A percentile compares a stretch with the other conserved stretches of the same genome.
Conservation (phyloP, 1,140 invertebrate genomes). For the Bombus sylvicola region DNA sequence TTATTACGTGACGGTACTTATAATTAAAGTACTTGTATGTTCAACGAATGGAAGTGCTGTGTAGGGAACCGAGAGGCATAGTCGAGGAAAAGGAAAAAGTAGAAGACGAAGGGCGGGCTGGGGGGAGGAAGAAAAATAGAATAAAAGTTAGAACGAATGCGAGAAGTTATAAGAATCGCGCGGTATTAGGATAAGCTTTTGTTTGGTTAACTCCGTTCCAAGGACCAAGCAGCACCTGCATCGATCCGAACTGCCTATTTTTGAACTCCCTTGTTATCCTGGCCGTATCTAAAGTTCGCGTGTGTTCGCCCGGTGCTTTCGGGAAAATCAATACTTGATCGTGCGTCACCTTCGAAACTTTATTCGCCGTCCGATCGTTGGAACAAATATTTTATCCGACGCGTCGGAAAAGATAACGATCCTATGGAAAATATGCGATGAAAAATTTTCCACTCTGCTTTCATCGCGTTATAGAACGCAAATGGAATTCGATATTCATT, state of each 20-base stretch:
- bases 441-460: background rate
- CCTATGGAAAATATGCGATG: constrained; percentile 2
- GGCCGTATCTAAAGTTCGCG: constrained; percentile 60
- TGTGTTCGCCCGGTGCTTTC: constrained; percentile 21
- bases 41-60: background rate
- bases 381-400: background rate
- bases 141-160: background rate
- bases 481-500: constrained; percentile 43
- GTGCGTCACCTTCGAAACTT: constrained; percentile 43
- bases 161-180: constrained; percentile 21
- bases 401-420: constrained; percentile 12
- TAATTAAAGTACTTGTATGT: constrained; percentile 6
- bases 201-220: constrained; percentile 37
- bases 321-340: constrained; percentile 62
- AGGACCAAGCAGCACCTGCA: constrained; percentile 49
- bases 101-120: too few species aligned
- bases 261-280: constrained; percentile 62
- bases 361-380: background rate
- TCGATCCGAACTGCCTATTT: constrained; percentile 64
- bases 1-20: constrained; percentile 33
- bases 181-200: constrained; percentile 33
- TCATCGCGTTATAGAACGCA: constrained; percentile 4
- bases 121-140: background rate
- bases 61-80: background rate
- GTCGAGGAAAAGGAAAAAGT: background rate